Percentiles rank a stretch among this genome's conserved stretches.
Conservation (phyloP, 2,797 vertebrate genomes). For the Trichosurus vulpecula region DNA sequence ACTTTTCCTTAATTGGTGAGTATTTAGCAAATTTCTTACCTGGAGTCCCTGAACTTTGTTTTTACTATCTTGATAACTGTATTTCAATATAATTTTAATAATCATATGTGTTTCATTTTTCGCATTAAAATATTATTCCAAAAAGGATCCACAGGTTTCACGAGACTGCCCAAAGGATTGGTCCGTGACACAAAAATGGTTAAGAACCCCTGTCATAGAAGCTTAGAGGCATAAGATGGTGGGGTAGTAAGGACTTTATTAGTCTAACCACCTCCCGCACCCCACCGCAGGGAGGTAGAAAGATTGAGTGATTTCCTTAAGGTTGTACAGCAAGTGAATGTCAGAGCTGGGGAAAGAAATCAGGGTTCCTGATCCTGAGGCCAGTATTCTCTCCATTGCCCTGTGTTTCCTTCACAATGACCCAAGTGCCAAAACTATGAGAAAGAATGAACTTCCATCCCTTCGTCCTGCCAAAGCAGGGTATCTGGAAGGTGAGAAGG, state of each 20-base stretch:
- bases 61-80: not conserved
- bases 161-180: not conserved
- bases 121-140: not conserved
- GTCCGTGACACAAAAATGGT: not conserved
- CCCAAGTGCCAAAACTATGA: not conserved
- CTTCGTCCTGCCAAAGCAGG: not conserved
- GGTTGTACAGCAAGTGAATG: not conserved
- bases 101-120: not conserved
- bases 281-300: too few species aligned
- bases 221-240: not conserved
- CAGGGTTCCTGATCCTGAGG: not conserved
- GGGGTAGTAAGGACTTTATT: not conserved
- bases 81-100: not conserved
- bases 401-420: not conserved
- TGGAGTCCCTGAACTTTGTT: not conserved
- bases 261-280: too few species aligned
- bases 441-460: not conserved
- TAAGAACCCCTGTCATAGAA: not conserved
- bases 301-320: not conserved
- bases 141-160: not conserved
- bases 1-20: not conserved
- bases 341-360: not conserved
- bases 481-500: not conserved
- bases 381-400: not conserved
- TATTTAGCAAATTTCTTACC: not conserved